phyloP scores from a whole-genome alignment of 2,888 invertebrate genomes.

The Xanthorhoe spadicearia region DNA sequence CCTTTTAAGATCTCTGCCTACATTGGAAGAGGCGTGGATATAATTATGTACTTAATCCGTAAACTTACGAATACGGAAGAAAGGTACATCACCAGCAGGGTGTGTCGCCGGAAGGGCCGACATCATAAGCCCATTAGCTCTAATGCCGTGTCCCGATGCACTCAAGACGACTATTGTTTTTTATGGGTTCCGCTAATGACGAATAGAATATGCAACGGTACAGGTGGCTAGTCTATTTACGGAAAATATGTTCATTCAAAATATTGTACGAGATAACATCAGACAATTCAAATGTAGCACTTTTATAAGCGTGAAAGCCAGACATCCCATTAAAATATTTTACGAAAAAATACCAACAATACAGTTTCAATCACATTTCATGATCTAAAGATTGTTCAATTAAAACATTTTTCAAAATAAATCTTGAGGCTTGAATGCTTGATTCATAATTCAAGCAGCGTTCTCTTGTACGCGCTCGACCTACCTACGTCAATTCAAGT shows the following conservation, averaged over 20 bases:
- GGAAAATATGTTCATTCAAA: neutral
- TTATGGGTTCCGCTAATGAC: constrained; percentile 47
- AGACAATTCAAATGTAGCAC: too few species aligned
- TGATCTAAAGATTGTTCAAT: neutral
- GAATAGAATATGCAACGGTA: constrained; percentile 38
- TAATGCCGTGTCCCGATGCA: constrained; percentile 56
- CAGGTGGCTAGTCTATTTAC: constrained; percentile 3
- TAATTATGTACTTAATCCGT: too few species aligned
- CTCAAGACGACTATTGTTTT: constrained; percentile 51
- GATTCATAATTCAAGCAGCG: too few species aligned
- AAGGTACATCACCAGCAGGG: constrained; percentile 20
- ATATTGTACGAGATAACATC: too few species aligned
- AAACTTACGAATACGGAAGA: constrained; percentile 1
- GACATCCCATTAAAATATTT: too few species aligned
- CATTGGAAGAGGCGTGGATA: too few species aligned
- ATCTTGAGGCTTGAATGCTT: too few species aligned
- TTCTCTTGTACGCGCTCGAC: too few species aligned
- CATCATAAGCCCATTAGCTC: constrained; percentile 73
- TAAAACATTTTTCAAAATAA: too few species aligned
- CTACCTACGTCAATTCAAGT: neutral
- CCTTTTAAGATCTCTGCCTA: too few species aligned
- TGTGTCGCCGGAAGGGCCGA: constrained; percentile 55
- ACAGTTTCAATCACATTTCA: neutral
- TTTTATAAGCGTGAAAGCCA: too few species aligned
- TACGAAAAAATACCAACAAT: too few species aligned